phyloP scores from a whole-genome alignment of 1,140 invertebrate species.

The Reticulitermes speratus region DNA sequence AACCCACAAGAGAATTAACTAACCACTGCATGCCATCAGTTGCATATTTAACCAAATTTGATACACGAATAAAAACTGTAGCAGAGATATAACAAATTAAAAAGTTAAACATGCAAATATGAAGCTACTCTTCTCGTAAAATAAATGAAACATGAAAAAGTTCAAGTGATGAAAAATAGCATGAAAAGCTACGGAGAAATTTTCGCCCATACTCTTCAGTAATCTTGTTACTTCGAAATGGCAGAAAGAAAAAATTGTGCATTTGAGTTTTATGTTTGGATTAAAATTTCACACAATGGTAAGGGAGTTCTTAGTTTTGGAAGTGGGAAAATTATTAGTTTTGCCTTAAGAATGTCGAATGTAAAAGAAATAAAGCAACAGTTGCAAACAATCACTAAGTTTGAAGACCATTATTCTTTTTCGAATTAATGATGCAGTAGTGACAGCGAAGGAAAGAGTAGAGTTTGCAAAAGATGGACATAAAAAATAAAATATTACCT shows the following conservation, averaged over 20 bases:
- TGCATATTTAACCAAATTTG: not conserved
- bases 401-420: not conserved
- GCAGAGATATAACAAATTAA: not conserved
- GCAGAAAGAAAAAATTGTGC: not conserved
- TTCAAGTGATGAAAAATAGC: conserved; percentile 3
- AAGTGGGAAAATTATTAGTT: not conserved
- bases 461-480: not conserved
- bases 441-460: too few relatives aligned
- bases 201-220: not conserved
- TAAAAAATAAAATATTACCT: not conserved
- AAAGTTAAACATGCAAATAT: not conserved
- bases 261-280: not conserved
- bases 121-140: not conserved
- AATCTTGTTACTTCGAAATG: not conserved
- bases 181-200: not conserved
- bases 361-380: not conserved
- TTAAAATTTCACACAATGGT: not conserved
- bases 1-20: not conserved
- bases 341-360: not conserved
- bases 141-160: not conserved
- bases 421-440: not conserved
- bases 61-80: not conserved
- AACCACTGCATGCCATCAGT: not conserved
- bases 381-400: not conserved
- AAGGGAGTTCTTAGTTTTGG: not conserved